These are phyloP conservation scores for Beroe ovata DNA, from an alignment of 37 sponge, comb jelly and placozoan genomes.

Conservation along the genomic window DNA sequence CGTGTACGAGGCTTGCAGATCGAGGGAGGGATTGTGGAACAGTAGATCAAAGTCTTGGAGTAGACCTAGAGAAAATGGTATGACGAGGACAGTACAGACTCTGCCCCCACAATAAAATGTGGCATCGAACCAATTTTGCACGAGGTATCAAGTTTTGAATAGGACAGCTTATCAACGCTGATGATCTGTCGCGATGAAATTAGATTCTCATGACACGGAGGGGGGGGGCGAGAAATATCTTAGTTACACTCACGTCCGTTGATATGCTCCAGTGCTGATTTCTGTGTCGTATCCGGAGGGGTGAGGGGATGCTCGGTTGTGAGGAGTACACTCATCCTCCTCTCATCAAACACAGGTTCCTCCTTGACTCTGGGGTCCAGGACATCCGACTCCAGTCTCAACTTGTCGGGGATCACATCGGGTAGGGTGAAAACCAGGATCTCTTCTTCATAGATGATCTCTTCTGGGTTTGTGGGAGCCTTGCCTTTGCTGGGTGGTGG, in stretches of 20 bases:
- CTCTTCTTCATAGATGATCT: slow-evolving; percentile 39
- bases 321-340: slow-evolving; percentile 31
- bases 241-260: slow-evolving; percentile 59
- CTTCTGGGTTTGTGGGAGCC: background rate
- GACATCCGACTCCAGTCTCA: slow-evolving; percentile 26
- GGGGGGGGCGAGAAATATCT: too few species aligned
- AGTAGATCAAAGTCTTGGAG: slow-evolving; percentile 62
- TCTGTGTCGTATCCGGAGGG: background rate
- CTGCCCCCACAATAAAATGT: too few species aligned
- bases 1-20: slow-evolving; percentile 22
- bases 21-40: slow-evolving; percentile 55
- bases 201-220: too few species aligned
- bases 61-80: background rate
- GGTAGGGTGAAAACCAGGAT: slow-evolving; percentile 23
- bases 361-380: background rate
- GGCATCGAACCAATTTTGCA: too few species aligned
- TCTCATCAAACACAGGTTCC: slow-evolving; percentile 22
- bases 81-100: background rate
- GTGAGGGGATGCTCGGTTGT: slow-evolving; percentile 21
- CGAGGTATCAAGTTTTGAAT: too few species aligned
- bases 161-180: too few species aligned
- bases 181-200: too few species aligned
- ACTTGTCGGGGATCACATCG: background rate
- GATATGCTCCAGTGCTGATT: slow-evolving; percentile 25
- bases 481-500: background rate